These are phyloP conservation scores for Alaudala cheleensis DNA, from an alignment of 2,113 vertebrate species.

Conservation along the genomic window DNA sequence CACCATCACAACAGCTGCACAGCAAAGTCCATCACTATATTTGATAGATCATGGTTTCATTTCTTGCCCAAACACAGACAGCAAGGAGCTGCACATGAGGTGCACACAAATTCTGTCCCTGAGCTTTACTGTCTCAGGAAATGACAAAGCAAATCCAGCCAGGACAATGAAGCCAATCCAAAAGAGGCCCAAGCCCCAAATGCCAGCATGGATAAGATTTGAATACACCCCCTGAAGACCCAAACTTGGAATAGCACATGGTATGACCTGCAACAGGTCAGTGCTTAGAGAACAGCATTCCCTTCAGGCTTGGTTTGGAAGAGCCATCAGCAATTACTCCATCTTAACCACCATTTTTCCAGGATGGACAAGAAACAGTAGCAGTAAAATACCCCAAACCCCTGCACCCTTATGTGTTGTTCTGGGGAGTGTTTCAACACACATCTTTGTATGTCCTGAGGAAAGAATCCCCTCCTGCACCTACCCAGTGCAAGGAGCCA, in stretches of 20 bases:
- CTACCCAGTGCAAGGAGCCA: neutral
- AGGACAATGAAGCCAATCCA: neutral
- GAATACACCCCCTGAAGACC: neutral
- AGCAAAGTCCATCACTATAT: neutral
- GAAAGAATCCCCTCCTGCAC: neutral
- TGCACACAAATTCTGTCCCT: neutral
- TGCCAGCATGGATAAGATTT: neutral
- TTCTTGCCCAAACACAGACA: neutral
- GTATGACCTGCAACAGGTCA: accelerated
- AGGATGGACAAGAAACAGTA: neutral
- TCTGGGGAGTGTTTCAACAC: neutral
- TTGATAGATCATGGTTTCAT: neutral
- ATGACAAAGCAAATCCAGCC: neutral
- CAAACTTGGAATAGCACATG: neutral
- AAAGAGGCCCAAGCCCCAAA: neutral
- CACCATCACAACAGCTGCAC: neutral
- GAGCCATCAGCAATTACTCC: neutral
- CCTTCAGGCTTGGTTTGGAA: neutral
- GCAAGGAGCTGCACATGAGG: neutral
- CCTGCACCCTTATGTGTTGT: accelerated
- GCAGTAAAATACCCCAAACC: neutral
- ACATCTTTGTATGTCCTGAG: neutral
- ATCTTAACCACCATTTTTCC: neutral
- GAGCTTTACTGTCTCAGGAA: neutral
- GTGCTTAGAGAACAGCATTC: accelerated